Evolutionary conservation across 1,140 invertebrate species (phyloP).

Genomic region (Brachionus calyciflorus): DNA sequence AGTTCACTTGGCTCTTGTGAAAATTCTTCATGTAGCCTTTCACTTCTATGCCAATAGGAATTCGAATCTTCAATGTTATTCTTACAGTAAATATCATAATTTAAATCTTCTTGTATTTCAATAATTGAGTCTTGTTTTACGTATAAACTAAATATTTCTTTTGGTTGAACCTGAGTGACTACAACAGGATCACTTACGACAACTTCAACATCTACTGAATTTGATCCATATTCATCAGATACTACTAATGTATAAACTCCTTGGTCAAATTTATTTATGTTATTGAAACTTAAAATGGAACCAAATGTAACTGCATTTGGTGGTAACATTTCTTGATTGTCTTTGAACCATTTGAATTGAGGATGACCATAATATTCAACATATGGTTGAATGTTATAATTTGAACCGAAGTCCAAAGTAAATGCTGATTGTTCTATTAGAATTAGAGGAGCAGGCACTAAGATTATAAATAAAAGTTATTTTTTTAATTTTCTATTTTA

Average conservation of each 20-base stretch:
- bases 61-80: neutral
- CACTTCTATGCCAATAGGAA: neutral
- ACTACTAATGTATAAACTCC: neutral
- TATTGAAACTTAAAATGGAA: neutral
- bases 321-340: neutral
- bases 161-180: neutral
- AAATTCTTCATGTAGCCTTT: neutral
- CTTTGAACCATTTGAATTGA: neutral
- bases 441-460: neutral
- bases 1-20: neutral
- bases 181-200: neutral
- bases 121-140: neutral
- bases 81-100: slow-evolving; percentile 1
- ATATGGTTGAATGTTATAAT: slow-evolving; percentile 20
- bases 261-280: slow-evolving; percentile 10
- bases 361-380: slow-evolving; percentile 16
- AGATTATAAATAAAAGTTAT: neutral
- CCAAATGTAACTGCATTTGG: neutral
- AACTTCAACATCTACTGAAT: neutral
- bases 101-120: slow-evolving; percentile 3
- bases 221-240: neutral
- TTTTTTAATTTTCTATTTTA: neutral
- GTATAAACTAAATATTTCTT: slow-evolving; percentile 16
- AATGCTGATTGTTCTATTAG: neutral
- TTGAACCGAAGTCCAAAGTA: neutral